Evolutionary conservation across 2,797 vertebrate species (phyloP).

Genomic region (Serranus cabrilla): DNA sequence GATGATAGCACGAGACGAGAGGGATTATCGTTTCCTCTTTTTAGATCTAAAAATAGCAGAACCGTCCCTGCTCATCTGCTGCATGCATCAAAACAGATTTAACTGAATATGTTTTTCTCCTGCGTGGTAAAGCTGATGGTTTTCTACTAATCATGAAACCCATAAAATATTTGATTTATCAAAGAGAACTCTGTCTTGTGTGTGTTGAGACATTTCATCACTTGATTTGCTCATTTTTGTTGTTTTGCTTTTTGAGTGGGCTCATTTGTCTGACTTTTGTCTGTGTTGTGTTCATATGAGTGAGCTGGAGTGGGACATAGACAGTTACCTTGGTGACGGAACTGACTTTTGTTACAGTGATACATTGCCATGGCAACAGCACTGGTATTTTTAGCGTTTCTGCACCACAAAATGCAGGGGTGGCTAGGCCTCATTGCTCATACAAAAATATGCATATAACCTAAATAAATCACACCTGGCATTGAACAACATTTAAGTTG

Average conservation of each 20-base stretch:
- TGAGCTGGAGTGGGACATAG: slow-evolving; percentile 4
- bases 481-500: not conserved
- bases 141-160: not conserved
- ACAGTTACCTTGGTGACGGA: slow-evolving; percentile 38
- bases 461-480: not conserved
- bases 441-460: slow-evolving; percentile 13
- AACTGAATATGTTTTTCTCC: slow-evolving; percentile 32
- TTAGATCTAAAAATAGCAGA: slow-evolving; percentile 60
- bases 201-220: not conserved
- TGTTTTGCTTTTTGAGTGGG: not conserved
- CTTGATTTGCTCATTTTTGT: not conserved
- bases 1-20: slow-evolving; percentile 31
- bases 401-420: slow-evolving; percentile 6
- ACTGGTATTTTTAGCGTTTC: slow-evolving; percentile 38
- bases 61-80: slow-evolving; percentile 40
- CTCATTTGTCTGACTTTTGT: slow-evolving; percentile 24
- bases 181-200: not conserved
- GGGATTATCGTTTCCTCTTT: slow-evolving; percentile 55
- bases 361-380: slow-evolving; percentile 50
- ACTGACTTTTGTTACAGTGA: slow-evolving; percentile 3
- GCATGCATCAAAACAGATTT: slow-evolving; percentile 36
- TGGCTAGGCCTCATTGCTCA: slow-evolving; percentile 7
- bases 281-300: slow-evolving; percentile 9
- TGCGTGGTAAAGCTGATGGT: not conserved
- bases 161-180: not conserved